A percentile compares a stretch with the other conserved stretches of the same genome.
Conservation (phyloP, 2,113 vertebrate genomes). For the Cavia porcellus region DNA sequence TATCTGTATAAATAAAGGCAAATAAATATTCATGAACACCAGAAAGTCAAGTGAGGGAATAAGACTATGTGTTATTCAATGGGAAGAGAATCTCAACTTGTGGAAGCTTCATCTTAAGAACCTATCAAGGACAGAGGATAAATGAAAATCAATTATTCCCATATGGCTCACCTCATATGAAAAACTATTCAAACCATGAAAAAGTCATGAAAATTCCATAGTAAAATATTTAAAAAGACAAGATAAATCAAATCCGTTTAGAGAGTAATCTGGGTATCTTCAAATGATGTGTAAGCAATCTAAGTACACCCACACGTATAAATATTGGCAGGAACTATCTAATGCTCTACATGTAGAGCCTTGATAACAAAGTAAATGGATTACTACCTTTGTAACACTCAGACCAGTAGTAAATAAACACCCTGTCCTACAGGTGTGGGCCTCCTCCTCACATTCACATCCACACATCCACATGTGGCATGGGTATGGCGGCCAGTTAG, state of each 20-base stretch:
- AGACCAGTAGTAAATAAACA: background rate
- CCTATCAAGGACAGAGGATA: conserved; percentile 4
- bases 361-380: background rate
- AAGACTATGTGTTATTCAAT: background rate
- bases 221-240: conserved; percentile 30
- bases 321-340: background rate
- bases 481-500: background rate
- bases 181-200: conserved; percentile 31
- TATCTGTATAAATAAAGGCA: conserved; percentile 24
- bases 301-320: background rate
- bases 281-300: background rate
- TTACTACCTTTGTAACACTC: background rate
- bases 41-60: conserved; percentile 1
- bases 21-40: background rate
- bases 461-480: background rate
- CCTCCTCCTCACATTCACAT: background rate
- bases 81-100: background rate
- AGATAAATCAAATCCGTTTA: conserved; percentile 8
- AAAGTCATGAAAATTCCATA: conserved; percentile 24
- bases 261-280: background rate
- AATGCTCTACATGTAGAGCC: background rate
- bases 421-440: background rate
- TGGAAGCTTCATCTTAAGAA: background rate
- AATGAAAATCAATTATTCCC: conserved; percentile 18
- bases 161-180: background rate